Conservation (phyloP, 2,888 invertebrate genomes). For the Cryptocheilus praepositus region DNA sequence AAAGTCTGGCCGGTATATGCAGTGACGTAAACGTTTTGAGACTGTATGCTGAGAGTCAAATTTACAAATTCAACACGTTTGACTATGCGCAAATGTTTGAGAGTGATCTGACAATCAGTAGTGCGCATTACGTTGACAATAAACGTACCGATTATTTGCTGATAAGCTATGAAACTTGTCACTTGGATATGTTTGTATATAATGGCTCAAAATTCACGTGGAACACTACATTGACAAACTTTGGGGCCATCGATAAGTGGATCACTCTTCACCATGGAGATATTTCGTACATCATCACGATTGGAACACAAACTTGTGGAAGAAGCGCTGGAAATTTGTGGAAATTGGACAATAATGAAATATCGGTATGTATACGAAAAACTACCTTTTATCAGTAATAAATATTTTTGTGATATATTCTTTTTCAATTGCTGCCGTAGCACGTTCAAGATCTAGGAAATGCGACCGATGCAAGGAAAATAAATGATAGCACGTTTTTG, state of each 20-base stretch:
- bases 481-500: slow-evolving; percentile 48
- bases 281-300: slow-evolving; percentile 71
- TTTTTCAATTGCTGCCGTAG: slow-evolving; percentile 38
- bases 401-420: neutral
- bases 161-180: slow-evolving; percentile 73
- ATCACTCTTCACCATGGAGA: slow-evolving; percentile 67
- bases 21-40: slow-evolving; percentile 42
- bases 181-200: slow-evolving; percentile 74
- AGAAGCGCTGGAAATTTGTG: slow-evolving; percentile 72
- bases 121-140: slow-evolving; percentile 67
- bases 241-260: slow-evolving; percentile 76
- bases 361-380: slow-evolving; percentile 61
- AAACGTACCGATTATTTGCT: slow-evolving; percentile 69
- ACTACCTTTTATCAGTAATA: neutral
- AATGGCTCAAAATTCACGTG: slow-evolving; percentile 61
- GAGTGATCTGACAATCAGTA: slow-evolving; percentile 59
- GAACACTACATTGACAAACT: slow-evolving; percentile 64
- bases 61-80: slow-evolving; percentile 76
- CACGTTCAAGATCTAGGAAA: slow-evolving; percentile 57
- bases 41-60: slow-evolving; percentile 65
- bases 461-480: slow-evolving; percentile 42
- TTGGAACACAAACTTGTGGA: slow-evolving; percentile 62
- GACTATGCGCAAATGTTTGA: slow-evolving; percentile 71
- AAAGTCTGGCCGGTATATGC: slow-evolving; percentile 44
- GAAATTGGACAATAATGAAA: slow-evolving; percentile 66